Evolutionary conservation across 2,113 vertebrate genomes (phyloP).

Genomic region (Motacilla tschutschensis): DNA sequence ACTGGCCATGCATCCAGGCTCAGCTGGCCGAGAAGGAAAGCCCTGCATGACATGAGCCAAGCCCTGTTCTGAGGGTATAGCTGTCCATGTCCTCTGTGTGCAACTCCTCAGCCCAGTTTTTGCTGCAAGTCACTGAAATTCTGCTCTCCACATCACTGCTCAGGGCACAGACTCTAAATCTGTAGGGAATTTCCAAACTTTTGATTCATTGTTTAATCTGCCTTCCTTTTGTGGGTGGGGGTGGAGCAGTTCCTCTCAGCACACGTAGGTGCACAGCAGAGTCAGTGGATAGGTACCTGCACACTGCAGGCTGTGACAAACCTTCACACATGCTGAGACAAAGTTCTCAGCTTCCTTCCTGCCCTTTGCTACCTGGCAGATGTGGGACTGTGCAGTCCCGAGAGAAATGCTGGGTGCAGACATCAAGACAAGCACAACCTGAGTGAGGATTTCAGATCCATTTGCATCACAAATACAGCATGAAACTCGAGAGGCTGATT

Average conservation of each 20-base stretch:
- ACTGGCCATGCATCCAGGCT: neutral
- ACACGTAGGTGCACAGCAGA: neutral
- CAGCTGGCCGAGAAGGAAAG: neutral
- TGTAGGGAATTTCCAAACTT: constrained; percentile 9
- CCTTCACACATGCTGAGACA: constrained; percentile 13
- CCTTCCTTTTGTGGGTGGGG: neutral
- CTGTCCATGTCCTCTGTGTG: fast-evolving
- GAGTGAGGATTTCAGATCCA: neutral
- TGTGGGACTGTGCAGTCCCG: neutral
- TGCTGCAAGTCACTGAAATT: neutral
- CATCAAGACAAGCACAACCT: neutral
- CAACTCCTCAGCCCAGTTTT: neutral
- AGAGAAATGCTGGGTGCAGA: neutral
- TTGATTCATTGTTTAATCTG: constrained; percentile 8
- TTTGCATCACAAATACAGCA: neutral
- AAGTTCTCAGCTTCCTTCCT: neutral
- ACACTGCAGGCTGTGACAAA: constrained; percentile 42
- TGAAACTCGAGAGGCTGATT: neutral
- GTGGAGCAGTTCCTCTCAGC: constrained; percentile 3
- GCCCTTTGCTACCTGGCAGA: neutral
- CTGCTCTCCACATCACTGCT: neutral
- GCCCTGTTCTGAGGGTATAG: neutral
- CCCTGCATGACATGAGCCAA: neutral
- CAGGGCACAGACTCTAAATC: neutral
- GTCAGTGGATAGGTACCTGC: neutral